Conservation (phyloP, 2,113 vertebrate species). For the Neodon shergylaensis region DNA sequence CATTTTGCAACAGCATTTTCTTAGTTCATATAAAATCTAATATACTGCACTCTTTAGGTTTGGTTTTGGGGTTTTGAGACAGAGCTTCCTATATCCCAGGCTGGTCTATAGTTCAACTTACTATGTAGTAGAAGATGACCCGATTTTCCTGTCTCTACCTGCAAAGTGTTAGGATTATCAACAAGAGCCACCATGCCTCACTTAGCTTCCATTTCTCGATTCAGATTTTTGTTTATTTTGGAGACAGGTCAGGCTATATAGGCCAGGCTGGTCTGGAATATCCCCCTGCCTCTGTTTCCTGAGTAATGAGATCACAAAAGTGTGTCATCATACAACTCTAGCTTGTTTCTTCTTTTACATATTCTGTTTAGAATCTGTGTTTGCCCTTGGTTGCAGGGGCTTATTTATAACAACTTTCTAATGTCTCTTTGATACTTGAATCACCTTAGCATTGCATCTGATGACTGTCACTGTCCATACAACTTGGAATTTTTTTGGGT, state of each 20-base stretch:
- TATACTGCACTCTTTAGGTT: background rate
- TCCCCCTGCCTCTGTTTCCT: background rate
- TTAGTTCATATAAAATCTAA: background rate
- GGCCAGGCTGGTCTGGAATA: background rate
- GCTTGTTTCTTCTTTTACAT: background rate
- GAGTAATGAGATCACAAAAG: background rate
- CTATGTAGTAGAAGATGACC: background rate
- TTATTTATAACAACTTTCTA: background rate
- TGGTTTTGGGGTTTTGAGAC: background rate
- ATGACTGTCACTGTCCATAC: background rate
- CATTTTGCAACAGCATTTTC: background rate
- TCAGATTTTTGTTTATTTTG: background rate
- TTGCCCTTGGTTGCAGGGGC: background rate
- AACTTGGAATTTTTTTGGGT: background rate
- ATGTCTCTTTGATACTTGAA: background rate
- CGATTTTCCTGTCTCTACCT: background rate
- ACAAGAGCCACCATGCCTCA: background rate
- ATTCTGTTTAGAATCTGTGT: background rate
- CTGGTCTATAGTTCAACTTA: background rate
- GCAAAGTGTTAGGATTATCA: background rate
- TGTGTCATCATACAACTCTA: background rate
- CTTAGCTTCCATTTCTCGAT: background rate
- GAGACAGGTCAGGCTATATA: too few species aligned
- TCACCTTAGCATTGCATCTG: background rate
- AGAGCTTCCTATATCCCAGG: background rate